Percentiles rank a stretch among this genome's conserved stretches.
These are phyloP conservation scores for Drosophila hamatofila DNA, from an alignment of 2,888 invertebrate species.

Conservation along the genomic window DNA sequence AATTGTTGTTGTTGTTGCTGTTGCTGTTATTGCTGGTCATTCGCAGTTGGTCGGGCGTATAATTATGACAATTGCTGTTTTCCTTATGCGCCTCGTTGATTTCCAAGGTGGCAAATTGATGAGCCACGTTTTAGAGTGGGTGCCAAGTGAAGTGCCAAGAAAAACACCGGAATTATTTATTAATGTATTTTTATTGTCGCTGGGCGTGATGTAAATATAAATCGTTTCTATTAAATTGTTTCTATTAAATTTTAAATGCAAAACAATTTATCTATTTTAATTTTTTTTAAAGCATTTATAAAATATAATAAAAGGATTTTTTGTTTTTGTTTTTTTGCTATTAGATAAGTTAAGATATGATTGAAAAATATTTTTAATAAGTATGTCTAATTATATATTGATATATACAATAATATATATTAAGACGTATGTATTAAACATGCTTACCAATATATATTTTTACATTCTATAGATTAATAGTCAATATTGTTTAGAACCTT, in stretches of 20 bases:
- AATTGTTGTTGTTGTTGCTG: slow-evolving; percentile 11
- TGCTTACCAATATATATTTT: no score
- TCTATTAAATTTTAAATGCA: not conserved
- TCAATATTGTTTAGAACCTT: no score
- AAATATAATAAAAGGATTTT: no score
- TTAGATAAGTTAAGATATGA: no score
- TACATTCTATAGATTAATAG: no score
- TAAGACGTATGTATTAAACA: no score
- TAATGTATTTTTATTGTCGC: not conserved
- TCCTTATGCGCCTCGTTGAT: slow-evolving; percentile 60
- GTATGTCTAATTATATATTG: no score
- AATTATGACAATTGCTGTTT: slow-evolving; percentile 75
- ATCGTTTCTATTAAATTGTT: not conserved
- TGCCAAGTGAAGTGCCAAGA: not conserved
- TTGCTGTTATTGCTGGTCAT: slow-evolving; percentile 55
- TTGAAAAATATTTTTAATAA: no score
- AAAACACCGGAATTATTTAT: not conserved
- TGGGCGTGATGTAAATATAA: not conserved
- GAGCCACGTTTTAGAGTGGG: slow-evolving; percentile 5
- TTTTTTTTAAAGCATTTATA: no score
- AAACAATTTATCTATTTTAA: not conserved
- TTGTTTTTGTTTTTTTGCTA: no score
- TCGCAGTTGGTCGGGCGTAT: slow-evolving; percentile 64
- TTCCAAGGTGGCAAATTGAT: slow-evolving; percentile 52
- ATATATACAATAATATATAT: no score